Conservation (phyloP, 92 coral and sea anemone genomes). For the Heliopora coerulea region DNA sequence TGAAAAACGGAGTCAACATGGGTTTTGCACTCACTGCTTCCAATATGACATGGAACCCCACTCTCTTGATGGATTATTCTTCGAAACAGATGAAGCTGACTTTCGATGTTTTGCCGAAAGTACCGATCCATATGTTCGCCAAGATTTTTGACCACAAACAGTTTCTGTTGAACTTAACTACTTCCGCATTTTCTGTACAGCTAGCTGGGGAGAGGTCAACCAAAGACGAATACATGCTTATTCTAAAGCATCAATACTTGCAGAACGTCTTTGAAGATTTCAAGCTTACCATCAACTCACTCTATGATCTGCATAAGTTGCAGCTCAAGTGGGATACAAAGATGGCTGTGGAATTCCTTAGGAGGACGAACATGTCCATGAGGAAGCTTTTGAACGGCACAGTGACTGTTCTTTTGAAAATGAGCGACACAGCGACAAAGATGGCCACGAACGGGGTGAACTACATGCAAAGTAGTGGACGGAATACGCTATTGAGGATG, state of each 20-base stretch:
- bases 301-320: constrained; percentile 16
- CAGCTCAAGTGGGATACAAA: constrained; percentile 10
- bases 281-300: constrained; percentile 5
- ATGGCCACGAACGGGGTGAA: not conserved
- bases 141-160: constrained; percentile 64
- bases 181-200: constrained; percentile 30
- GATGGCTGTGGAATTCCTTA: not conserved
- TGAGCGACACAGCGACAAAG: not conserved
- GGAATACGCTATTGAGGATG: not conserved
- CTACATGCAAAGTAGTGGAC: constrained; percentile 19
- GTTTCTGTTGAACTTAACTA: constrained; percentile 57
- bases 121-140: constrained; percentile 23
- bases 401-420: not conserved
- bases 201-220: constrained; percentile 33
- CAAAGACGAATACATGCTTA: constrained; percentile 58
- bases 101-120: constrained; percentile 64
- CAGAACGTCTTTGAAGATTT: constrained; percentile 60
- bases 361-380: constrained; percentile 10
- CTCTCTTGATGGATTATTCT: constrained; percentile 45
- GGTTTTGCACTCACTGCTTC: constrained; percentile 64
- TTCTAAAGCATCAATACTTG: constrained; percentile 66
- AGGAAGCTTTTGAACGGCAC: not conserved
- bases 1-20: constrained; percentile 65
- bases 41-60: constrained; percentile 75
- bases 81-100: constrained; percentile 60